phyloP scores from a whole-genome alignment of 2,797 vertebrate species.

The Helostoma temminkii region DNA sequence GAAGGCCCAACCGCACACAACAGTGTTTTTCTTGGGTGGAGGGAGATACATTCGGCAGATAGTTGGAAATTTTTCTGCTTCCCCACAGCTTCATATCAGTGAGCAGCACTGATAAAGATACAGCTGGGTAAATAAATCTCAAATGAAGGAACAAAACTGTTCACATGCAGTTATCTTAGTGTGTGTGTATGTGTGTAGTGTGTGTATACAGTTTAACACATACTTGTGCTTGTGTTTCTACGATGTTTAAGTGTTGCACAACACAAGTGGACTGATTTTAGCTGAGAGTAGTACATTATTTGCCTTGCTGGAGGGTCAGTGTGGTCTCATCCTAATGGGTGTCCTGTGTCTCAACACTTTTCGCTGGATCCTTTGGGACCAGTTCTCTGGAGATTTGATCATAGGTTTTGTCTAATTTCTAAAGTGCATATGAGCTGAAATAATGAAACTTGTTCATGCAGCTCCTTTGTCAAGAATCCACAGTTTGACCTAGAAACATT shows the following conservation, averaged over 20 bases:
- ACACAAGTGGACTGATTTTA: slow-evolving; percentile 44
- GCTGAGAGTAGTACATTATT: slow-evolving; percentile 50
- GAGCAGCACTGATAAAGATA: slow-evolving; percentile 81
- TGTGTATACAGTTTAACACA: slow-evolving; percentile 61
- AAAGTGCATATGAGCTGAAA: slow-evolving; percentile 49
- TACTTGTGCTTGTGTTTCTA: slow-evolving; percentile 33
- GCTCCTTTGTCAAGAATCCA: slow-evolving; percentile 27
- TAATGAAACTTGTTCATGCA: slow-evolving; percentile 18
- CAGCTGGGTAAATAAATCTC: slow-evolving; percentile 83
- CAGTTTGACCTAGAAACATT: slow-evolving; percentile 28
- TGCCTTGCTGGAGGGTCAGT: slow-evolving; percentile 37
- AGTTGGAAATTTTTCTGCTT: slow-evolving; percentile 81
- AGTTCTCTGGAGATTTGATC: slow-evolving; percentile 41
- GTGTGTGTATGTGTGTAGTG: slow-evolving; percentile 35
- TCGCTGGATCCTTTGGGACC: slow-evolving; percentile 41
- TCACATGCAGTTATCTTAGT: slow-evolving; percentile 70
- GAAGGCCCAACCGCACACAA: slow-evolving; percentile 29
- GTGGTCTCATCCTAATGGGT: slow-evolving; percentile 44
- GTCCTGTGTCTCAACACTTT: slow-evolving; percentile 32
- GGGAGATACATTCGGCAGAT: slow-evolving; percentile 81
- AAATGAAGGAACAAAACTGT: slow-evolving; percentile 77
- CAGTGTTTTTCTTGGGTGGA: slow-evolving; percentile 71
- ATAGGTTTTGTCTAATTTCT: slow-evolving; percentile 54
- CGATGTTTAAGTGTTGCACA: slow-evolving; percentile 53
- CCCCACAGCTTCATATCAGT: slow-evolving; percentile 79